phyloP scores from a whole-genome alignment of 2,797 vertebrate species.

The Echiichthys vipera region DNA sequence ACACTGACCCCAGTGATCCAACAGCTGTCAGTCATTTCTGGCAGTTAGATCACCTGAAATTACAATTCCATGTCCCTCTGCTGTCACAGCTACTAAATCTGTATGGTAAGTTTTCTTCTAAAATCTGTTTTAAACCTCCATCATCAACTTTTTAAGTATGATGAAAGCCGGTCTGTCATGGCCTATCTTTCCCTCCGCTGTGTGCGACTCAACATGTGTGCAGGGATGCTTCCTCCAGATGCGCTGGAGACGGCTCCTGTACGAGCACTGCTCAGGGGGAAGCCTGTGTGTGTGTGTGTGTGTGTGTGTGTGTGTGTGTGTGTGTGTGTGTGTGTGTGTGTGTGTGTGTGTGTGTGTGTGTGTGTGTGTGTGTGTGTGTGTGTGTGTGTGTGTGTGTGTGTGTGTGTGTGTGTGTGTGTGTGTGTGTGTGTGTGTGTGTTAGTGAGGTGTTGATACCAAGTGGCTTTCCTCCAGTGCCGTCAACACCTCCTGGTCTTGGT shows the following conservation, averaged over 20 bases:
- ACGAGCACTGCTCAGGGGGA: conserved; percentile 2
- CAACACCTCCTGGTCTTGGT: conserved; percentile 45
- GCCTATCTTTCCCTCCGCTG: conserved; percentile 26
- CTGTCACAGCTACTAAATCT: conserved; percentile 35
- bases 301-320: conserved; percentile 37
- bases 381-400: conserved; percentile 21
- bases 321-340: conserved; percentile 15
- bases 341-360: conserved; percentile 11
- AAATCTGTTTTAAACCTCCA: conserved; percentile 46
- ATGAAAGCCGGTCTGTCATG: conserved; percentile 57
- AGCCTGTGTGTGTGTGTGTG: conserved; percentile 5
- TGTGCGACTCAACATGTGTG: conserved; percentile 42
- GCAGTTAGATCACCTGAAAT: conserved; percentile 57
- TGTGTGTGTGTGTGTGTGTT: conserved; percentile 3
- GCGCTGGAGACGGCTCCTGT: conserved; percentile 46
- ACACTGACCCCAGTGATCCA: conserved; percentile 54
- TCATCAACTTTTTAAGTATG: conserved; percentile 47
- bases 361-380: conserved; percentile 16
- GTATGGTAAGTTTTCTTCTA: conserved; percentile 37
- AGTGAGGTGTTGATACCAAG: conserved; percentile 57
- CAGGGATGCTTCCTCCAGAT: conserved; percentile 69
- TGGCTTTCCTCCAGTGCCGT: conserved; percentile 47
- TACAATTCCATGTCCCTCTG: conserved; percentile 47
- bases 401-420: conserved; percentile 29
- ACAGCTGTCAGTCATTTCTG: conserved; percentile 77